Base-by-base conservation (phyloP, 2,113 vertebrate genomes). In the Piprites chloris region DNA sequence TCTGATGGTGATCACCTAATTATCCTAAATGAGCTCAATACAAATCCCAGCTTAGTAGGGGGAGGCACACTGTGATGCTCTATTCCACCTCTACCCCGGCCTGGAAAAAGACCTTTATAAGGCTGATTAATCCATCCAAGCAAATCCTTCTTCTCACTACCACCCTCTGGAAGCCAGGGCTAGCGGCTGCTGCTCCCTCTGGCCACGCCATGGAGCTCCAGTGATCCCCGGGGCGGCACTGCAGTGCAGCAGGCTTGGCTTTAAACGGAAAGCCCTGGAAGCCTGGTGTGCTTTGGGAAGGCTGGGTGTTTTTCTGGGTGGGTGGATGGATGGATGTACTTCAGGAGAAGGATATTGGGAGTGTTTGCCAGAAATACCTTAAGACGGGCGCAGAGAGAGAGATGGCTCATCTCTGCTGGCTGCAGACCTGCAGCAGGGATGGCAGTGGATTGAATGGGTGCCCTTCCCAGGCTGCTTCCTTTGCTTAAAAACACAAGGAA, bases 1-100 rank as follows among this genome's bases (percentile, higher is more conserved):
- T 65, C 89, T 72, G 72, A 95, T 68, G 94, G 65, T 53, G 84
- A 95, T 95, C 90, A 69, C 55, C 50, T 96, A 81, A 91, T 96
- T 95, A 93, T 76, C 87, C 65, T 89, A 82, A 37, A 61, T 14
- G 69, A 94, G 81, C 58, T 85, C 3, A 1, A 63, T 5, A 66
- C 41, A 87, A 90, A 94, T 88, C 83, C 55, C 55, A 61, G 79
- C 30, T 92, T 87, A 74, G 81, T 28, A 18, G n/a, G 12, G 27
- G 21, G 33, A 89, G 93, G 42, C 30, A 28, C 28, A 33, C 12
- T 5, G 1, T 3, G n/a, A 26, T 41, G 33, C 24, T 77, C 33
- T 50, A 56, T 66, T 50, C 12, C 9, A 46, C 11, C 17, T 22
- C 3, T 6, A 58, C 20, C 52, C 41, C 39, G 23, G 47, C 56